A percentile compares a stretch with the other conserved stretches of the same genome.
Evolutionary conservation across 2,113 vertebrate genomes (phyloP).

Genomic region (Amphiprion percula): DNA sequence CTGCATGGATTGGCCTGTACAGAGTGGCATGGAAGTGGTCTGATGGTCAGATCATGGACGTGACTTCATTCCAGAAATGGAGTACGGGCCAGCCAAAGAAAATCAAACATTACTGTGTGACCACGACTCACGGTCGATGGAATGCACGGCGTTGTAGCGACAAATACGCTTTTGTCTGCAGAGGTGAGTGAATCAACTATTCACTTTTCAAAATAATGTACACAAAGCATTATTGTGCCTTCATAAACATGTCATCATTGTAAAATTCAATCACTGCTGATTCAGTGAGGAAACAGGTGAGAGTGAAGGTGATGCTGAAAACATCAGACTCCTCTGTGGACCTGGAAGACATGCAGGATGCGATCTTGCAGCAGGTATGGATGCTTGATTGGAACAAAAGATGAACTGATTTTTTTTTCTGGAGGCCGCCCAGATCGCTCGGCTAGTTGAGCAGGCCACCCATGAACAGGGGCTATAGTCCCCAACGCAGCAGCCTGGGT

Average conservation of each 20-base stretch:
- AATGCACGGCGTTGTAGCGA: background rate
- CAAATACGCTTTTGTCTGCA: background rate
- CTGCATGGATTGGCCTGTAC: background rate
- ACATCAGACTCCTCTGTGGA: background rate
- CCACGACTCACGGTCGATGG: background rate
- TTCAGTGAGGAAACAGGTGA: background rate
- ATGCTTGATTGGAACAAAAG: background rate
- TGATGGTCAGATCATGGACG: background rate
- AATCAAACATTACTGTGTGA: background rate
- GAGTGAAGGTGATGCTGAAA: background rate
- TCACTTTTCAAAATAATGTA: background rate
- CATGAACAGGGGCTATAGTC: too few relatives aligned
- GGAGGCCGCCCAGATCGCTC: too few relatives aligned
- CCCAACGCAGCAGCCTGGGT: too few relatives aligned
- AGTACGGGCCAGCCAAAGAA: background rate
- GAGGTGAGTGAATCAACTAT: background rate
- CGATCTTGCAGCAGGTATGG: background rate
- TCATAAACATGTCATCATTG: too few relatives aligned
- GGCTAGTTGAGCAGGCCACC: too few relatives aligned
- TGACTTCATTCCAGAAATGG: background rate
- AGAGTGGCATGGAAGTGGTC: background rate
- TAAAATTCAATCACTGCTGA: background rate
- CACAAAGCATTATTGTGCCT: background rate
- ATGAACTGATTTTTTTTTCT: too few relatives aligned
- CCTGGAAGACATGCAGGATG: background rate